Base-by-base conservation (phyloP, 2,113 vertebrate species). In the Rhineura floridana region DNA sequence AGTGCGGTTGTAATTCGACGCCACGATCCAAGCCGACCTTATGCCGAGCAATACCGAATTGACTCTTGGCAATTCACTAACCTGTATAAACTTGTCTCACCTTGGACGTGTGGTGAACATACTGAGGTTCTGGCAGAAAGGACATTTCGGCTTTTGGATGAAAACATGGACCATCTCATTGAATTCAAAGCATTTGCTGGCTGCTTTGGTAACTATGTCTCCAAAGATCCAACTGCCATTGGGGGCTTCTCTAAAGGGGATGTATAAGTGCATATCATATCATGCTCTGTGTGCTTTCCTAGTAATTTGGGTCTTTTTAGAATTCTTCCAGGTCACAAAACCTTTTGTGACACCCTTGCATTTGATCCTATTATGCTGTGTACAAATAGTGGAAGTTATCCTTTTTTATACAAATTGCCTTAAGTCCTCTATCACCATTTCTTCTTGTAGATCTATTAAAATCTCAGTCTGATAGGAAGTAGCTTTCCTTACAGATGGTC, bases 121-220 rank as follows among this genome's bases (percentile, higher is more conserved):
- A 97, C 96, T 0, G 96, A 98, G 19, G 95, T 97, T 5, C 95
- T 99, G 0, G 98, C 98, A 0, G 96, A 97, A 86, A 97, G 98
- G 81, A 96, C 96, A 4, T 99, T 99, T 96, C 96, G 96, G 76
- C 97, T 99, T 85, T 96, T 99, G 94, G 98, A 99, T 78, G 97
- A 97, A 70, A 97, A 98, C 92, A 81, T 92, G 80, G 97, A 98
- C 88, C 95, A 19, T 42, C 97, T 98, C 78, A 93, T 99, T 6
- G 97, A 97, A 79, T 99, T 99, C 89, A 98, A 95, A 87, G 98
- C 97, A 1, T 97, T 99, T 0, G 96, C 97, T 42, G 82, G 93
- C 94, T 99, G 98, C 94, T 93, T 99, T 50, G 98, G 98, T 99
- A 95, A 5, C 0, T 17, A 30, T 79, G 50, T 84, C 7, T 1